Evolutionary conservation across 2,888 invertebrate species (phyloP), one percentile per base, ranked within the genome.

Genomic region (Meandrusa payeni): DNA sequence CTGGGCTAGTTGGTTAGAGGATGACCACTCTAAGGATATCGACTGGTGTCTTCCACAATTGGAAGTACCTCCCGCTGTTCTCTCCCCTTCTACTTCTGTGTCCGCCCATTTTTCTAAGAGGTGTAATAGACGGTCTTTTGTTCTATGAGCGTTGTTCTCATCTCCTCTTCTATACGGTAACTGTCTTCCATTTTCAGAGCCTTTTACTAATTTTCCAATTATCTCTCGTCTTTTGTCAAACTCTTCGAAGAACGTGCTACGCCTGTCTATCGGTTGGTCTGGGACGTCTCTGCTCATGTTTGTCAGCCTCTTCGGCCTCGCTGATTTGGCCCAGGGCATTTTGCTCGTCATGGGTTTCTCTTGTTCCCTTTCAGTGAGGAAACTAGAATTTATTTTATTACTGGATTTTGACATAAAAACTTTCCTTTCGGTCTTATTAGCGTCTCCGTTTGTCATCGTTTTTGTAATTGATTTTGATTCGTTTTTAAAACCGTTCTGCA

Each of bases 41-140:
- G 94, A 94, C 59, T 93, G 93, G 55, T 93, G 93, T 42, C 83
- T 61, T 2, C 79, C 81, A 5, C 76, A 74, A 33, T 76, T 85
- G 0, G 86, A 78, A 1, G 87, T 86, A 0, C 90, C 89, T 9
- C 88, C 88, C 2, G 91, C 85, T 48, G 90, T 81, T 51, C 88
- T 73, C 64, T 85, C 62, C 51, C 80, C 65, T 70, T 89, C 59
- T 55, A 76, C 63, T 71, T 82, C 83, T 52, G 69, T 89, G n/a
- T 91, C 92, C 29, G 93, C 93, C 92, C 94, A 95, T 66, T 94
- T 93, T 54, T 93, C 93, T 34, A 95, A 71, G 42, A 95, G 81
- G 64, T 93, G 92, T 15, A 95, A 67, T 23, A 95, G 77, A 32
- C 95, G 89, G 68, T 95, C 93, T 75, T 95, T 95, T 12, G 95